Evolutionary conservation across 35 echinoderm and acorn worm genomes (phyloP).

Genomic region (Ophiothrix spiculata): DNA sequence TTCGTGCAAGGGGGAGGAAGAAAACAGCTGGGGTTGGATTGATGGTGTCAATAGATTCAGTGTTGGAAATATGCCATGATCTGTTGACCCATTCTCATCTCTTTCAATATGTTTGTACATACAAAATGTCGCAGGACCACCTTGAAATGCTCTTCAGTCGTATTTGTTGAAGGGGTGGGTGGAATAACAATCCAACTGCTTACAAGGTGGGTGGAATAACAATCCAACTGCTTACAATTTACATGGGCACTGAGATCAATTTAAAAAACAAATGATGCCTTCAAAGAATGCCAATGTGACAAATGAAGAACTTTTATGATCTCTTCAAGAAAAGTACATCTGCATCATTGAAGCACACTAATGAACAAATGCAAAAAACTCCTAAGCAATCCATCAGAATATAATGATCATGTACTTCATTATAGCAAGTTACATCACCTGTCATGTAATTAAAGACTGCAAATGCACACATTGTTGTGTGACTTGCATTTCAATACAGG

Average conservation of each 20-base stretch:
- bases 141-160: conserved; percentile 61
- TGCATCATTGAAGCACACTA: conserved; percentile 2
- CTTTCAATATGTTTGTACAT: conserved; percentile 40
- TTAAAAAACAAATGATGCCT: conserved; percentile 44
- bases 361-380: conserved; percentile 45
- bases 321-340: conserved; percentile 32
- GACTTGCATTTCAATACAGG: conserved; percentile 48
- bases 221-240: conserved; percentile 56
- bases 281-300: conserved; percentile 46
- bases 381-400: conserved; percentile 43
- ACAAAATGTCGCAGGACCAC: conserved; percentile 70
- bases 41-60: conserved; percentile 26
- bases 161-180: conserved; percentile 48
- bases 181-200: conserved; percentile 84
- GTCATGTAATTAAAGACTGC: conserved; percentile 45
- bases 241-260: too few relatives aligned
- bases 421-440: conserved; percentile 44
- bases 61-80: conserved; percentile 22
- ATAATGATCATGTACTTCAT: conserved; percentile 57
- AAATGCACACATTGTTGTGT: conserved; percentile 61
- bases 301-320: conserved; percentile 29
- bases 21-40: neutral
- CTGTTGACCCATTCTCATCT: conserved; percentile 17
- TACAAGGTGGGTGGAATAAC: too few relatives aligned
- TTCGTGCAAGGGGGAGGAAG: neutral